phyloP scores from a whole-genome alignment of 2,888 invertebrate genomes.

The Brachypalpus laphriformis region DNA sequence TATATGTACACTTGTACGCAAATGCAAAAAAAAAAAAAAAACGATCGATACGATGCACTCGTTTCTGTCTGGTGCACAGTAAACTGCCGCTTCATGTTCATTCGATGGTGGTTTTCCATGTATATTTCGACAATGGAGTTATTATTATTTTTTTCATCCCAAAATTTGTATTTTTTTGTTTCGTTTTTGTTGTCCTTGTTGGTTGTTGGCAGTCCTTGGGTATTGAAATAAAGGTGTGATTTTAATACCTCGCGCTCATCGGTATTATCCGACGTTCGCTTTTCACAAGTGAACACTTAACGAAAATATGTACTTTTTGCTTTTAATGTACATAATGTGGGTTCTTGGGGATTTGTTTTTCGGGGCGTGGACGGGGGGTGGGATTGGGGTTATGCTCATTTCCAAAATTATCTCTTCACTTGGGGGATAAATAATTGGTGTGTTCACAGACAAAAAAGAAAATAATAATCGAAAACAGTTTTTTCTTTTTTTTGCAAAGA shows the following conservation, averaged over 20 bases:
- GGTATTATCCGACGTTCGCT: slow-evolving; percentile 41
- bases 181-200: slow-evolving; percentile 23
- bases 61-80: slow-evolving; percentile 82
- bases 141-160: slow-evolving; percentile 31
- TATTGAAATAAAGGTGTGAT: slow-evolving; percentile 67
- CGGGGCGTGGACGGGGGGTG: neutral
- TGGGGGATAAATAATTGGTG: slow-evolving; percentile 53
- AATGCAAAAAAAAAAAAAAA: slow-evolving; percentile 77
- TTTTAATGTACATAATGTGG: neutral
- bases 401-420: slow-evolving; percentile 47
- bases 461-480: slow-evolving; percentile 31
- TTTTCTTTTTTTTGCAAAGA: slow-evolving; percentile 17
- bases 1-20: slow-evolving; percentile 52
- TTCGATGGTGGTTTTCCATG: slow-evolving; percentile 41
- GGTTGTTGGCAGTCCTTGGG: slow-evolving; percentile 30
- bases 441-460: neutral
- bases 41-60: slow-evolving; percentile 83
- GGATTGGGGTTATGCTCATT: slow-evolving; percentile 38
- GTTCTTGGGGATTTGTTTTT: neutral
- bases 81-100: slow-evolving; percentile 68
- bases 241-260: slow-evolving; percentile 59
- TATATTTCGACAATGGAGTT: slow-evolving; percentile 23
- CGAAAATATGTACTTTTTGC: slow-evolving; percentile 34
- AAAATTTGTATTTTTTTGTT: slow-evolving; percentile 26
- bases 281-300: slow-evolving; percentile 63